Conservation (phyloP, 2,113 vertebrate species). For the Pardalotus punctatus region DNA sequence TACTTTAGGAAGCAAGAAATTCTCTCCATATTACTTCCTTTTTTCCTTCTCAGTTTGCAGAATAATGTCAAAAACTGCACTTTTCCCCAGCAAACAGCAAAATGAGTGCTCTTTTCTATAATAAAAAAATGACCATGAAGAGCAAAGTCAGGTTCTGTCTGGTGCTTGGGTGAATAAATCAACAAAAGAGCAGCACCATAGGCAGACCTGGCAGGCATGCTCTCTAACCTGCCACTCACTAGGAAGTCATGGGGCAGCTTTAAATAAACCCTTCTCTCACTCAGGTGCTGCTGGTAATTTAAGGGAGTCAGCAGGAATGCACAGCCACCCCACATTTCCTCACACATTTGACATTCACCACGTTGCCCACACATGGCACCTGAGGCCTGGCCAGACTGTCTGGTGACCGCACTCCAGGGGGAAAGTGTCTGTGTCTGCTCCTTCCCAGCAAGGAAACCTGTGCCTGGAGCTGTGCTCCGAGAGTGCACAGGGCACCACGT, state of each 20-base stretch:
- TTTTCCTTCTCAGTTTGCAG: background rate
- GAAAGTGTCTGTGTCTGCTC: accelerated
- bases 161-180: accelerated
- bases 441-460: background rate
- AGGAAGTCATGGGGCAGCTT: background rate
- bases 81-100: background rate
- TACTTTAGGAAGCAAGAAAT: background rate
- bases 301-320: background rate
- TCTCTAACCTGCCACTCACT: background rate
- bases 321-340: accelerated
- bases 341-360: accelerated
- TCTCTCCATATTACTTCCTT: background rate
- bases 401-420: accelerated
- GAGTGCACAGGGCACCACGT: accelerated
- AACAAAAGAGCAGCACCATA: accelerated
- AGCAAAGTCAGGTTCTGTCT: accelerated
- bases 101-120: background rate
- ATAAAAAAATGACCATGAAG: background rate
- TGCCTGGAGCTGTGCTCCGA: background rate
- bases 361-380: accelerated
- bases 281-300: background rate
- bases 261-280: background rate
- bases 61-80: background rate
- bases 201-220: accelerated
- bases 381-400: accelerated